phyloP scores from a whole-genome alignment of 1,140 invertebrate genomes.

The Drosophila pectinifera region DNA sequence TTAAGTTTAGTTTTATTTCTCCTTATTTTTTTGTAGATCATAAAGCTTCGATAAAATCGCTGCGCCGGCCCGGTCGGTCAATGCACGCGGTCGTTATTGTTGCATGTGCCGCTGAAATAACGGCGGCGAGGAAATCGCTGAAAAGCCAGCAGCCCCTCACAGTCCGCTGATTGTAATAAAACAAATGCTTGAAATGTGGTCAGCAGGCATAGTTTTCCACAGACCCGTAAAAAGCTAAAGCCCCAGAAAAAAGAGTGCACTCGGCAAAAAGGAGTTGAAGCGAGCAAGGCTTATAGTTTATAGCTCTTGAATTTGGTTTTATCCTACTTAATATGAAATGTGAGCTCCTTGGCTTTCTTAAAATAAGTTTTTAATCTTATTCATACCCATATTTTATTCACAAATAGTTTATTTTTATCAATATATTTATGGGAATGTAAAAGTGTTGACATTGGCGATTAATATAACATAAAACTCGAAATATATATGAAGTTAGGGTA shows the following conservation, averaged over 20 bases:
- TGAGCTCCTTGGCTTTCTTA: too few relatives aligned
- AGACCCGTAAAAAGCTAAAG: constrained; percentile 10
- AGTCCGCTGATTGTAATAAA: constrained; percentile 66
- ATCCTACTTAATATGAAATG: background rate
- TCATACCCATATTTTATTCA: too few relatives aligned
- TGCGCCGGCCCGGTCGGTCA: constrained; percentile 37
- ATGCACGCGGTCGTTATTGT: constrained; percentile 49
- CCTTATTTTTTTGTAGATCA: constrained; percentile 54
- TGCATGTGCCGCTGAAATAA: constrained; percentile 75
- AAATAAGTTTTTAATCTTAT: too few relatives aligned
- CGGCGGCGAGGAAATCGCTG: constrained; percentile 25
- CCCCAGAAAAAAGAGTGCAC: background rate
- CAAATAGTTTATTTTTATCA: too few relatives aligned
- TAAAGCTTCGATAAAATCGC: constrained; percentile 75
- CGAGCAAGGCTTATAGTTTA: background rate
- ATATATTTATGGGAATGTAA: too few relatives aligned
- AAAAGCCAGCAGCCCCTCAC: constrained; percentile 30
- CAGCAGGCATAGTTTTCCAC: constrained; percentile 27
- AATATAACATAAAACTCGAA: too few relatives aligned
- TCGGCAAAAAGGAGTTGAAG: background rate
- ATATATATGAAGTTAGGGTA: too few relatives aligned
- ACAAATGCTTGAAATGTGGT: constrained; percentile 66
- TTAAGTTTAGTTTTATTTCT: constrained; percentile 27
- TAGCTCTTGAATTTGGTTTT: background rate
- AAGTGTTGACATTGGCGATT: too few relatives aligned